A percentile compares a stretch with the other conserved stretches of the same genome.
phyloP scores from a whole-genome alignment of 2,888 invertebrate species.

The Pimpla rufipes region DNA sequence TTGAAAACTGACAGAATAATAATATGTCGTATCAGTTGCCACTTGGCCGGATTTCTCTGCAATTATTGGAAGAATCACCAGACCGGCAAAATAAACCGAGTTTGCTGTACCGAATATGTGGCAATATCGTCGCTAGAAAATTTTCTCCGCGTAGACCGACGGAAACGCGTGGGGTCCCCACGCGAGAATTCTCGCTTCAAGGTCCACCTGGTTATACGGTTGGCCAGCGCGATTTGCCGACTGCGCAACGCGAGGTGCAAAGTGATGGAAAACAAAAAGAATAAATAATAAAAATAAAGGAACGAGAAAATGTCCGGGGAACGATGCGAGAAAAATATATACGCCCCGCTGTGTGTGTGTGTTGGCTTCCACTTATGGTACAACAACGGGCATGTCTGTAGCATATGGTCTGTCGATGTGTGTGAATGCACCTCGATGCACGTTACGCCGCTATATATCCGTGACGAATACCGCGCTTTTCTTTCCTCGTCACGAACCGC shows the following conservation, averaged over 20 bases:
- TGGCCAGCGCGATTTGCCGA: conserved; percentile 75
- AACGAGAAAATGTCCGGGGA: conserved; percentile 56
- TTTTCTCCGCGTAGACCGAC: no score
- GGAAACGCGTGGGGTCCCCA: conserved; percentile 82
- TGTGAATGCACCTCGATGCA: not conserved
- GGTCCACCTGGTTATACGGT: conserved; percentile 81
- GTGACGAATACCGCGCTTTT: conserved; percentile 54
- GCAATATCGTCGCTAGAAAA: no score
- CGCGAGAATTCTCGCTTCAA: conserved; percentile 79
- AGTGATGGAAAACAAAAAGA: conserved; percentile 68
- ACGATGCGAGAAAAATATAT: conserved; percentile 51
- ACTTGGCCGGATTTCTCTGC: no score
- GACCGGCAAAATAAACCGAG: no score
- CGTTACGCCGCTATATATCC: conserved; percentile 29
- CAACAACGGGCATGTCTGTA: not conserved
- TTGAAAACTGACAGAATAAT: no score
- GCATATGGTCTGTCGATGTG: not conserved
- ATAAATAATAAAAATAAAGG: conserved; percentile 41
- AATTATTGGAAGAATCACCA: no score
- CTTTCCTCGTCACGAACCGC: conserved; percentile 54
- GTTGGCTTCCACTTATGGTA: not conserved
- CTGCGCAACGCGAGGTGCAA: conserved; percentile 76
- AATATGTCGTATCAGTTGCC: no score
- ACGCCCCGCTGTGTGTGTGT: conserved; percentile 46
- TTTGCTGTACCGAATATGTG: no score